These are phyloP conservation scores for Eira barbara DNA, from an alignment of 2,113 vertebrate species.

Conservation along the genomic window DNA sequence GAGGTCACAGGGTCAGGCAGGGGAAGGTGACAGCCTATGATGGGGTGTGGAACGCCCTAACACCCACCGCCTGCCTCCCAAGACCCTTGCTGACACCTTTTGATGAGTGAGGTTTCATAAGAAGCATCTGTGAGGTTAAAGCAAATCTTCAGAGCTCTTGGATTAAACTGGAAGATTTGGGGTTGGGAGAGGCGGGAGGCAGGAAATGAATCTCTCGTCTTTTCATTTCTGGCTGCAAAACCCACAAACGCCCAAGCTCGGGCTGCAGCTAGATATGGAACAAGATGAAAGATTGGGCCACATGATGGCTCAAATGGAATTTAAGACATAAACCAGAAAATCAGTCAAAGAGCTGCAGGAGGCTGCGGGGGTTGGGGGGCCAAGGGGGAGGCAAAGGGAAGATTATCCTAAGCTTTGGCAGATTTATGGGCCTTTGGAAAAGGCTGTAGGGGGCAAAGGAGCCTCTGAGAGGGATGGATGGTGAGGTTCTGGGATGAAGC, in stretches of 20 bases:
- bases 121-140: neutral
- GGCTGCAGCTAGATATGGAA: neutral
- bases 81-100: neutral
- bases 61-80: neutral
- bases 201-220: constrained; percentile 31
- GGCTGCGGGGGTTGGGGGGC: neutral
- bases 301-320: neutral
- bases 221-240: constrained; percentile 11
- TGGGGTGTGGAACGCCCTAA: too few species aligned
- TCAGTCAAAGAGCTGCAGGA: neutral
- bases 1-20: neutral
- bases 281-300: neutral
- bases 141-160: neutral
- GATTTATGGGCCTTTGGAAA: neutral
- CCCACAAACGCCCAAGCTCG: neutral
- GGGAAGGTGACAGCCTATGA: neutral
- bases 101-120: neutral
- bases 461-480: neutral
- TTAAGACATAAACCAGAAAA: neutral
- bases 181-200: neutral
- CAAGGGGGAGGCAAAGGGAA: neutral
- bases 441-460: neutral
- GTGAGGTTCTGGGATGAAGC: neutral
- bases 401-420: neutral
- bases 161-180: neutral